Conservation (phyloP, 2,113 vertebrate genomes). For the Heliornis fulica region DNA sequence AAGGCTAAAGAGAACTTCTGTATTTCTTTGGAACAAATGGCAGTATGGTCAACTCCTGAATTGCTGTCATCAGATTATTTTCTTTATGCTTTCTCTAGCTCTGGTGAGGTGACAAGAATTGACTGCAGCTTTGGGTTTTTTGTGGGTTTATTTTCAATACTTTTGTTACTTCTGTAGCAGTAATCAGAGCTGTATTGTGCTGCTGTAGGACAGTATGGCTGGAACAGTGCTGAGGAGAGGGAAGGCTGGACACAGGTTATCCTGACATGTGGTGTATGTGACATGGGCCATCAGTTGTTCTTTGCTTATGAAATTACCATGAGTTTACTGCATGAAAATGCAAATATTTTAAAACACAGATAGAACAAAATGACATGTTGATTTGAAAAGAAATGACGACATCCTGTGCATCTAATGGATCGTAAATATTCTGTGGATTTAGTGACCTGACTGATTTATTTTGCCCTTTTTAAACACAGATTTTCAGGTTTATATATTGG, state of each 20-base stretch:
- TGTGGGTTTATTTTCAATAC: not conserved
- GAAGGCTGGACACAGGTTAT: not conserved
- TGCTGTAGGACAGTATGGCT: not conserved
- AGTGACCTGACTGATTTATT: not conserved
- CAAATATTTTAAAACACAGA: not conserved
- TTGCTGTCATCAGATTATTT: not conserved
- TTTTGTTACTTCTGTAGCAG: not conserved
- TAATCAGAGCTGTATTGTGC: not conserved
- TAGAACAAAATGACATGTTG: not conserved
- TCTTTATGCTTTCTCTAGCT: not conserved
- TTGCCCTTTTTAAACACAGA: not conserved
- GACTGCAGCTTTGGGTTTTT: not conserved
- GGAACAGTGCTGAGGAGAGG: not conserved
- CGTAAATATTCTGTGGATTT: not conserved
- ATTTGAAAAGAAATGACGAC: not conserved
- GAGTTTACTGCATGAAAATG: not conserved
- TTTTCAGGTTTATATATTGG: constrained; percentile 22
- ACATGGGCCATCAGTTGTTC: not conserved
- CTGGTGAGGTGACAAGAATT: not conserved
- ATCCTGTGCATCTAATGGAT: not conserved
- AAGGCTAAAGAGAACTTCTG: not conserved
- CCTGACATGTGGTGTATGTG: too few species aligned
- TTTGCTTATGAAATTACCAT: not conserved
- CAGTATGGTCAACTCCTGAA: not conserved
- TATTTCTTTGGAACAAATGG: not conserved